Evolutionary conservation across 2,797 vertebrate genomes (phyloP).

Genomic region (Micropoecilia bifurca): DNA sequence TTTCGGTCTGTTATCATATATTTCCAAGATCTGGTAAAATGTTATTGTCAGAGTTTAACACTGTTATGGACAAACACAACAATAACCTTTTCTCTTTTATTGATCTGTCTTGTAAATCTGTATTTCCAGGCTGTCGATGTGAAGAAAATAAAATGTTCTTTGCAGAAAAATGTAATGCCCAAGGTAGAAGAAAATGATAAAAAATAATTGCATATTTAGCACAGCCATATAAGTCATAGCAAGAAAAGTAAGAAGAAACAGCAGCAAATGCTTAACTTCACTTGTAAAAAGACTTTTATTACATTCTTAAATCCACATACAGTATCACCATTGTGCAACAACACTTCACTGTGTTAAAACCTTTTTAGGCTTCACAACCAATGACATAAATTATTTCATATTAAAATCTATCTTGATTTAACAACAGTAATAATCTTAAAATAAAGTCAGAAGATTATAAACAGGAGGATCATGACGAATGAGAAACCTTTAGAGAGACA

Average conservation of each 20-base stretch:
- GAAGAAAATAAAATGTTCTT: neutral
- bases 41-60: too few species aligned
- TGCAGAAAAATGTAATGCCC: neutral
- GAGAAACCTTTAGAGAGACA: conserved; percentile 75
- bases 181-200: neutral
- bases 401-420: conserved; percentile 84
- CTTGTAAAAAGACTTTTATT: conserved; percentile 86
- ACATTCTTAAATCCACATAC: conserved; percentile 85
- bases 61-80: neutral
- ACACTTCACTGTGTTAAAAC: conserved; percentile 78
- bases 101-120: neutral
- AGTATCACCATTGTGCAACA: conserved; percentile 83
- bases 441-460: conserved; percentile 77
- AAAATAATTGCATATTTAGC: neutral
- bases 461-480: conserved; percentile 78
- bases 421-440: conserved; percentile 77
- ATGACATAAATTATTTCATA: conserved; percentile 86
- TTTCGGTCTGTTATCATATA: too few species aligned
- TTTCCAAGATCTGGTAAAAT: too few species aligned
- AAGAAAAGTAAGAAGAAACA: neutral
- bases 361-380: conserved; percentile 75
- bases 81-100: neutral
- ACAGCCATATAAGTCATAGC: neutral
- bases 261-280: conserved; percentile 26
- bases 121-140: neutral